phyloP scores from a whole-genome alignment of 2,888 invertebrate species.

The Drosophila ustulata region DNA sequence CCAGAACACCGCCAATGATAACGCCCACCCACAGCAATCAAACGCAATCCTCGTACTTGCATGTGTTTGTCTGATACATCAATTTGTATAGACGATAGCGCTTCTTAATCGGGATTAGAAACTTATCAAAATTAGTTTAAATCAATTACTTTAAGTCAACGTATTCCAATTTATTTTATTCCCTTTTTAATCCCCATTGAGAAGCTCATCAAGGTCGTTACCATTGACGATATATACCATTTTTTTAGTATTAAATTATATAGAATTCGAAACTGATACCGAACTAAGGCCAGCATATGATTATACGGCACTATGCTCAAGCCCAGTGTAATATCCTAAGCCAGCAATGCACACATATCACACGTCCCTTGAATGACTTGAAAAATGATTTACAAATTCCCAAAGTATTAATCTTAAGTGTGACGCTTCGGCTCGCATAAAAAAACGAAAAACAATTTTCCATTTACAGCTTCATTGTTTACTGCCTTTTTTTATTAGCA shows the following conservation, averaged over 20 bases:
- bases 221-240: background rate
- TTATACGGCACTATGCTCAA: constrained; percentile 55
- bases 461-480: constrained; percentile 42
- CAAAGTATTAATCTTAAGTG: constrained; percentile 75
- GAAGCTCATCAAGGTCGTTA: background rate
- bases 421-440: constrained; percentile 10
- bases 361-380: constrained; percentile 55
- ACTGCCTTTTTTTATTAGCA: constrained; percentile 33
- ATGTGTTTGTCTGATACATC: constrained; percentile 80
- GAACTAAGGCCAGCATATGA: constrained; percentile 24
- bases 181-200: constrained; percentile 5
- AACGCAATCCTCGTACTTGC: constrained; percentile 84
- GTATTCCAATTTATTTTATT: constrained; percentile 5
- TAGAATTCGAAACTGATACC: constrained; percentile 14
- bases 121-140: constrained; percentile 23
- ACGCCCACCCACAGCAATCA: constrained; percentile 83
- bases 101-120: constrained; percentile 18
- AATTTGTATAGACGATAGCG: background rate
- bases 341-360: constrained; percentile 79
- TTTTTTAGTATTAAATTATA: constrained; percentile 9
- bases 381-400: constrained; percentile 66
- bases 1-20: constrained; percentile 61
- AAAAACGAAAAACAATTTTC: constrained; percentile 33
- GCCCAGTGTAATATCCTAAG: constrained; percentile 75
- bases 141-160: constrained; percentile 3